Evolutionary conservation across 2,113 vertebrate genomes (phyloP), one percentile per base, ranked within the genome.

Genomic region (Pseudois nayaur): DNA sequence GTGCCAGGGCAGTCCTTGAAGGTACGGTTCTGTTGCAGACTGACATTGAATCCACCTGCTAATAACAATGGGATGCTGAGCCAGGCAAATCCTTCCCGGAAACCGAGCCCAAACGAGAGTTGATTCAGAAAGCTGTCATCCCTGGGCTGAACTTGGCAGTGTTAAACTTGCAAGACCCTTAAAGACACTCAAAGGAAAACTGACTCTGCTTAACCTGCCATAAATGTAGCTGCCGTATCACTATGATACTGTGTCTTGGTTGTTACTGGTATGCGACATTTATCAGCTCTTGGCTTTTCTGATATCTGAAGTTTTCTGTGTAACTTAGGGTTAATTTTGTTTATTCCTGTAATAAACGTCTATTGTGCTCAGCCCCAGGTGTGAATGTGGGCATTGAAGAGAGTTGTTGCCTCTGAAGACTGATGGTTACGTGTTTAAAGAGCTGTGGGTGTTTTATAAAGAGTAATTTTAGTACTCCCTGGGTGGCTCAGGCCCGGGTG

Each of bases 201-300:
- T 2, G 59, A 59, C 29, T 40, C 43, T 60, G 31, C 4, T 85
- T 67, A 79, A 31, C 40, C n/a, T 64, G 1, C 17, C 50, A 3
- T 50, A 43, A n/a, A 31, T 4, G 4, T 4, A 17, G 31, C 45
- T 14, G 23, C 17, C 15, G 3, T 27, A 10, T 33, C 0, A 0
- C 27, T 43, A 3, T 1, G 33, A 33, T 59, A n/a, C 31, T 29
- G 0, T 60, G 3, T 8, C n/a, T 4, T 5, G 48, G 7, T 14
- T 57, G 14, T 87, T 43, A 14, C 64, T n/a, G 3, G 40, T 6
- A 17, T 2, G 7, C 3, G 25, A 43, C 17, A 4, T 50, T 59
- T 43, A 45, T 48, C 40, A 19, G 27, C 27, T 64, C 29, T 50
- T 25, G 5, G n/a, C 36, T 36, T 74, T 36, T 43, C 40, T 82